Percentiles rank a stretch among this genome's conserved stretches.
Conservation (phyloP, 1,140 invertebrate species). For the Epicauta chinensis region DNA sequence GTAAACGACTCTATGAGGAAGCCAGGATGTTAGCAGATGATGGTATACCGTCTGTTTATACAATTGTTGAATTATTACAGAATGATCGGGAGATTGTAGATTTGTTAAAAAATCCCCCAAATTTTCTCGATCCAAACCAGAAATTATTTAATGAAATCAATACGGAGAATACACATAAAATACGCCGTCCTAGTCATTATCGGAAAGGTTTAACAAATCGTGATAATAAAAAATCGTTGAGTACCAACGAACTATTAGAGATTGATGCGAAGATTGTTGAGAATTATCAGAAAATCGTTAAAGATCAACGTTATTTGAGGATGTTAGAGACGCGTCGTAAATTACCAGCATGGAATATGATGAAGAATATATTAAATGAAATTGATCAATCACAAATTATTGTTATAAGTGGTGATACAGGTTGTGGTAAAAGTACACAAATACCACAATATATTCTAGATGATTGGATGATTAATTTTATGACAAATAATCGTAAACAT, state of each 20-base stretch:
- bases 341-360: constrained; percentile 62
- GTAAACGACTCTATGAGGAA: constrained; percentile 56
- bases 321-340: constrained; percentile 55
- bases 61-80: constrained; percentile 60
- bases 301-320: constrained; percentile 54
- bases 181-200: constrained; percentile 51
- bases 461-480: constrained; percentile 54
- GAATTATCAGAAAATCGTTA: constrained; percentile 52
- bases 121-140: constrained; percentile 47
- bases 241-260: constrained; percentile 48
- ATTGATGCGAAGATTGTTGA: constrained; percentile 56
- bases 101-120: constrained; percentile 49
- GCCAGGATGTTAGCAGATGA: constrained; percentile 54
- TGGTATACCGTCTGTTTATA: constrained; percentile 61
- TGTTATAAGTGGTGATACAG: constrained; percentile 79
- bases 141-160: constrained; percentile 36
- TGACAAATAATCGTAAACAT: constrained; percentile 43
- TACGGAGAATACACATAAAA: constrained; percentile 33
- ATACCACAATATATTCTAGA: constrained; percentile 90
- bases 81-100: constrained; percentile 59
- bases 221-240: constrained; percentile 46
- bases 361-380: constrained; percentile 56
- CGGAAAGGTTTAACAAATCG: constrained; percentile 49
- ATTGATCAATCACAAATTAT: constrained; percentile 61
- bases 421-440: constrained; percentile 86